Base-by-base conservation (phyloP, 2,888 invertebrate genomes). In the Beris chalybata region DNA sequence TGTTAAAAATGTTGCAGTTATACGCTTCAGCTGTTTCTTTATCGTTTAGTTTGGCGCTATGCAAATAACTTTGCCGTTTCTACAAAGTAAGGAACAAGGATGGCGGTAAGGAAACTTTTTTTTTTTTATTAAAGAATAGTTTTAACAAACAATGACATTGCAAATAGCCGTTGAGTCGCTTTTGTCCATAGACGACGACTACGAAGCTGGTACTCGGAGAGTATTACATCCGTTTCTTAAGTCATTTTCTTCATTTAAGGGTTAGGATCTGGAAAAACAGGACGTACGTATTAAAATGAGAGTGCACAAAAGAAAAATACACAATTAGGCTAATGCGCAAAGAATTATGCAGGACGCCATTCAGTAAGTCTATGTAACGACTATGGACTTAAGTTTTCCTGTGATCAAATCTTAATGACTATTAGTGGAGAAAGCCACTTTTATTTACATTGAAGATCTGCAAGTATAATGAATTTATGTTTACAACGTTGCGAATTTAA, bases 311-410 rank as follows among this genome's bases (percentile, higher is more conserved):
- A 59, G 32, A 50, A 29, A 59, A 48, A 48, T 48, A 48, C 15
- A 59, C 59, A 59, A 59, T 59, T 59, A 59, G 59, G 59, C 59
- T 59, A 59, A 59, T 59, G 59, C 48, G 59, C 59, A 15, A 22
- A 7, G 50, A 47, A 48, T 47, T 59, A 30, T 50, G 29, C 50
- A 48, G 13, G 0, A 31, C 48, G 48, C 32, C 32, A 31, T 48
- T 59, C 48, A 31, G 59, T 31, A 32, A 59, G 31, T 59, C 15
- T 6, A 30, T 59, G 59, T 48, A 59, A 59, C 13, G 15, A 13
- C 22, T 22, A 22, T 22, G 22, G 22, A 22, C 22, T 22, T 54
- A 32, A 54, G 22, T 29, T 4, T 12, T 48, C 22, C 22, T 59
- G 15, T 50, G 48, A 59, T 59, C 31, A 50, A 59, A 59, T 22